Base-by-base conservation (phyloP, 92 coral and sea anemone species). In the Porites cylindrica region DNA sequence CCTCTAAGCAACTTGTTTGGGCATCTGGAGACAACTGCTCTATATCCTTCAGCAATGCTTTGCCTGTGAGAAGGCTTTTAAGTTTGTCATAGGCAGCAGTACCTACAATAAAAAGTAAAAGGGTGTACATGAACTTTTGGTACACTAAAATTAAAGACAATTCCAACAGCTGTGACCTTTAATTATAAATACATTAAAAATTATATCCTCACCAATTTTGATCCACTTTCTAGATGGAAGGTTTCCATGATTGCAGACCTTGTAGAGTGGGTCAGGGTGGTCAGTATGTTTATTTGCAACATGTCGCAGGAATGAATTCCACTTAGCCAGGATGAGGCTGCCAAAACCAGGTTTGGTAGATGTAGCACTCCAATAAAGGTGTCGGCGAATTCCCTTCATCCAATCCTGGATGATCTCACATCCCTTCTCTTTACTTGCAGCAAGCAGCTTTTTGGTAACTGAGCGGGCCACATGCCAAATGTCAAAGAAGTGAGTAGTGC, bases 161-260 rank as follows among this genome's bases (percentile, higher is more conserved):
- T 38, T 38, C 5, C 47, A 38, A 38, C 47, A 38, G 47, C 5
- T 38, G 47, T 38, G 47, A 38, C 47, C 47, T 38, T 38, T 38
- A 3, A 38, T 0, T 38, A 4, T 38, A 38, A 38, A 38, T 38
- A 38, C 47, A 38, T 0, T 38, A 38, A 38, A 38, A 38, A 38
- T 38, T 38, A 38, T 4, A 38, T 38, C 47, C 52, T 76, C 51
- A 89, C 92, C 90, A 63, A 85, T 84, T 75, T 80, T 79, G 13
- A 93, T 93, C 93, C 93, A 90, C 78, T 82, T 66, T 67, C 96
- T 90, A 71, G 91, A 87, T 66, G 80, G 89, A 13, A 93, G 64
- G n/a, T 89, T 79, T 21, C 66, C 91, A 79, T 93, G 96, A 51
- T 86, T 83, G 20, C 93, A 93, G 6, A 47, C 56, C 3, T 56